These are phyloP conservation scores for Dynastes hyllus DNA, from an alignment of 2,888 invertebrate genomes.

Conservation along the genomic window DNA sequence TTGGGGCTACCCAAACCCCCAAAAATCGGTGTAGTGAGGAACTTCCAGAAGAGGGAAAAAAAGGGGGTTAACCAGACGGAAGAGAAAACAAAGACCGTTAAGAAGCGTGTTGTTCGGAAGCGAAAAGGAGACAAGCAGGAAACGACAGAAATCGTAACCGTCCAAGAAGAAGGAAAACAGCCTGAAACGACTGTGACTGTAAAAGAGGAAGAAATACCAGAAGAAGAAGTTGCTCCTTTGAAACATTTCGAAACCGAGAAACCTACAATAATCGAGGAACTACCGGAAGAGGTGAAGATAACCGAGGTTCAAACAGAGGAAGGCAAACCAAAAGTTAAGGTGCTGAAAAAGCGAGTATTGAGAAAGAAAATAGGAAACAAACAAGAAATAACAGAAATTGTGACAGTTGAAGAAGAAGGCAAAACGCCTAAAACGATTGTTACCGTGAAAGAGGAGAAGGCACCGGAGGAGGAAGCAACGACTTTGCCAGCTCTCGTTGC, in stretches of 20 bases:
- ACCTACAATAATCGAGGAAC: slow-evolving; percentile 58
- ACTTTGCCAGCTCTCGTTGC: neutral
- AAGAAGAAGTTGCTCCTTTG: slow-evolving; percentile 56
- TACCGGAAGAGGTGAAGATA: slow-evolving; percentile 60
- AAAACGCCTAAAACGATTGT: slow-evolving; percentile 57
- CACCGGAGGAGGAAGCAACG: slow-evolving; percentile 38
- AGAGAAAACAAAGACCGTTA: too few species aligned
- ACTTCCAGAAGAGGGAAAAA: slow-evolving; percentile 58
- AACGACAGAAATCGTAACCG: slow-evolving; percentile 65
- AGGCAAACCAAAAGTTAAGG: slow-evolving; percentile 56
- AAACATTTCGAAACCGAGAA: slow-evolving; percentile 55
- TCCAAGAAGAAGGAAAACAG: slow-evolving; percentile 61
- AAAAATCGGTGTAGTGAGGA: slow-evolving; percentile 50
- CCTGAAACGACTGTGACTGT: slow-evolving; percentile 53
- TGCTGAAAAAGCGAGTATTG: neutral
- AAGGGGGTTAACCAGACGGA: too few species aligned
- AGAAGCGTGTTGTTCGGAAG: slow-evolving; percentile 59
- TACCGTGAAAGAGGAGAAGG: slow-evolving; percentile 62
- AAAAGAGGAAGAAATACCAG: slow-evolving; percentile 56
- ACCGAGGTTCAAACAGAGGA: slow-evolving; percentile 63
- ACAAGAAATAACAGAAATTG: slow-evolving; percentile 59
- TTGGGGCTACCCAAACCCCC: slow-evolving; percentile 36
- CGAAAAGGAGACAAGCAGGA: slow-evolving; percentile 59
- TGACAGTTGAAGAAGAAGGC: slow-evolving; percentile 37
- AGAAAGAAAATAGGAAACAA: slow-evolving; percentile 59